Evolutionary conservation across 2,797 vertebrate species (phyloP).

Genomic region (Lepilemur ruficaudatus): DNA sequence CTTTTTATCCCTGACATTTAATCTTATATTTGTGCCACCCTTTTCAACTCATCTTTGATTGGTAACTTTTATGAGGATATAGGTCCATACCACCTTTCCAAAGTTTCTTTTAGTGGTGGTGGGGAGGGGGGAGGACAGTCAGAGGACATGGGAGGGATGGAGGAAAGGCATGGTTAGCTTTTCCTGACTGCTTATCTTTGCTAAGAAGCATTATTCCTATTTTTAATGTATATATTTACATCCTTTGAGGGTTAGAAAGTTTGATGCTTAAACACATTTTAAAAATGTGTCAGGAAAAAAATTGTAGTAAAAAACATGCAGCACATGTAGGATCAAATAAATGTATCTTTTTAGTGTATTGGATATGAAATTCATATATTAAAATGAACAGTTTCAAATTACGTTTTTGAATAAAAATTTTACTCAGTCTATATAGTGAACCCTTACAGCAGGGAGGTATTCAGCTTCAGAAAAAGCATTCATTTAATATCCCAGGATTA

Average conservation of each 20-base stretch:
- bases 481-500: neutral
- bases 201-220: neutral
- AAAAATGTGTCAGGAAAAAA: neutral
- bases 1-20: neutral
- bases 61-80: neutral
- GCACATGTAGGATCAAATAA: constrained; percentile 1
- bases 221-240: neutral
- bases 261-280: neutral
- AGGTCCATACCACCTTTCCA: neutral
- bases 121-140: too few relatives aligned
- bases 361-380: constrained; percentile 42
- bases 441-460: neutral
- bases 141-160: neutral
- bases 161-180: neutral
- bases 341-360: neutral
- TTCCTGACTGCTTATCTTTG: neutral
- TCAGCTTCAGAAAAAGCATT: neutral
- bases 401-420: neutral
- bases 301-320: neutral
- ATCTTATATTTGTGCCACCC: neutral
- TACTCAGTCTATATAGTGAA: neutral
- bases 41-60: neutral
- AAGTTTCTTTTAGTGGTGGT: neutral
- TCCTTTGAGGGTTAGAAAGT: constrained; percentile 27
- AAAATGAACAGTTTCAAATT: neutral